These are phyloP conservation scores for Trissolcus brochymenae DNA, from an alignment of 2,888 invertebrate species.

Conservation along the genomic window DNA sequence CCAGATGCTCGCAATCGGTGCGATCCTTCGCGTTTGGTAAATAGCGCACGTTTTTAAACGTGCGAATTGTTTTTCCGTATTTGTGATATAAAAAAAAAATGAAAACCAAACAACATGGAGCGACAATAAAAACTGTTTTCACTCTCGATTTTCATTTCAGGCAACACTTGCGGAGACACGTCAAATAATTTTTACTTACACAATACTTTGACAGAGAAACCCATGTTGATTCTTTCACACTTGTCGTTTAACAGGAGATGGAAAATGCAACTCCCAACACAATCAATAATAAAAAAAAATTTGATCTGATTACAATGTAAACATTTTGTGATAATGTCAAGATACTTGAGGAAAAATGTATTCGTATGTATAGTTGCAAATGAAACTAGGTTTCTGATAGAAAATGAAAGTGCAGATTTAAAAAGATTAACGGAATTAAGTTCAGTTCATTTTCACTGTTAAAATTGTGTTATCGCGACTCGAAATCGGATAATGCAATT, in stretches of 20 bases:
- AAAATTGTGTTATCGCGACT: no score
- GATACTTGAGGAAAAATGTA: constrained; percentile 11
- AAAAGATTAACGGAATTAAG: no score
- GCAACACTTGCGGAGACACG: no score
- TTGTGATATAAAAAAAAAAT: neutral
- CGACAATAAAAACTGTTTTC: neutral
- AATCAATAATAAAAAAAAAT: constrained; percentile 42
- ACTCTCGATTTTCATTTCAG: no score
- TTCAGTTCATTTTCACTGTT: no score
- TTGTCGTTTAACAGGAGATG: constrained; percentile 14
- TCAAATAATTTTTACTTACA: no score
- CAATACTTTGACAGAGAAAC: no score
- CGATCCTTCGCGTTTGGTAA: constrained; percentile 15
- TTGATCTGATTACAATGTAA: constrained; percentile 43
- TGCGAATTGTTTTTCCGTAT: constrained; percentile 20
- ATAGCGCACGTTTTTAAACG: constrained; percentile 14
- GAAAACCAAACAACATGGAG: neutral
- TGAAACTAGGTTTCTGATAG: neutral
- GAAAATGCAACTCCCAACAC: constrained; percentile 32
- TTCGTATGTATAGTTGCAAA: neutral
- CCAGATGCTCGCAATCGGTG: constrained; percentile 28
- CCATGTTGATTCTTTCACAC: no score
- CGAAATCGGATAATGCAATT: no score
- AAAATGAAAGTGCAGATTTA: neutral
- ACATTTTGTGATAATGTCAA: constrained; percentile 35